phyloP scores from a whole-genome alignment of 2,113 vertebrate genomes.

The Nothoprocta pentlandii region DNA sequence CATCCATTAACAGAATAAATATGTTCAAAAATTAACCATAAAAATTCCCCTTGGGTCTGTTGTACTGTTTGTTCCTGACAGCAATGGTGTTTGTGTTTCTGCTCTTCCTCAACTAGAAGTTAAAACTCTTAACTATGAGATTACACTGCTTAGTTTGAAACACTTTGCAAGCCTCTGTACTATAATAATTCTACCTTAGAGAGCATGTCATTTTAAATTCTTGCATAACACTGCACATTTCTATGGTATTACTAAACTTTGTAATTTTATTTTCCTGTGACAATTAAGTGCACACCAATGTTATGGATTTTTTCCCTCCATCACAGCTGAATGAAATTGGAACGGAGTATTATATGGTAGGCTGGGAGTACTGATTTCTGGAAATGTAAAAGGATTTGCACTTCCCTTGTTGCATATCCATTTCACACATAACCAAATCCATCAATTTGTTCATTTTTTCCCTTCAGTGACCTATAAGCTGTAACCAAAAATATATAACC shows the following conservation, averaged over 20 bases:
- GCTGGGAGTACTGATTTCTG: conserved; percentile 67
- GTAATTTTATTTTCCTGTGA: conserved; percentile 81
- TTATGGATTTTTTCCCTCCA: conserved; percentile 72
- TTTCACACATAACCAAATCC: conserved; percentile 78
- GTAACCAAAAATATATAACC: conserved; percentile 61
- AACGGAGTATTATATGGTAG: conserved; percentile 61
- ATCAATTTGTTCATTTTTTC: conserved; percentile 69
- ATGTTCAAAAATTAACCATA: conserved; percentile 17
- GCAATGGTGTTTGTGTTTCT: conserved; percentile 61
- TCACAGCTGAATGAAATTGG: conserved; percentile 72
- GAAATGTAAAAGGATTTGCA: conserved; percentile 73
- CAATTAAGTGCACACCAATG: conserved; percentile 78
- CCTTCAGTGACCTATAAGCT: conserved; percentile 70
- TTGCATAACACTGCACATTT: conserved; percentile 78
- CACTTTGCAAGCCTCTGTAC: conserved; percentile 68
- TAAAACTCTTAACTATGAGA: conserved; percentile 73
- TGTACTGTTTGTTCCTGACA: conserved; percentile 38
- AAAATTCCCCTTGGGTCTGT: conserved; percentile 57
- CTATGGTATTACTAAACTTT: conserved; percentile 80
- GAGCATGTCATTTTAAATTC: conserved; percentile 78
- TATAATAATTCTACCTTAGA: conserved; percentile 80
- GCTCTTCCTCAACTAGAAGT: conserved; percentile 56
- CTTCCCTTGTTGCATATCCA: conserved; percentile 73
- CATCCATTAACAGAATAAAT: conserved; percentile 22
- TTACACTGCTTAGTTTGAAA: conserved; percentile 77